phyloP scores from a whole-genome alignment of 2,113 vertebrate species.

The Trochalopteron elliotii region DNA sequence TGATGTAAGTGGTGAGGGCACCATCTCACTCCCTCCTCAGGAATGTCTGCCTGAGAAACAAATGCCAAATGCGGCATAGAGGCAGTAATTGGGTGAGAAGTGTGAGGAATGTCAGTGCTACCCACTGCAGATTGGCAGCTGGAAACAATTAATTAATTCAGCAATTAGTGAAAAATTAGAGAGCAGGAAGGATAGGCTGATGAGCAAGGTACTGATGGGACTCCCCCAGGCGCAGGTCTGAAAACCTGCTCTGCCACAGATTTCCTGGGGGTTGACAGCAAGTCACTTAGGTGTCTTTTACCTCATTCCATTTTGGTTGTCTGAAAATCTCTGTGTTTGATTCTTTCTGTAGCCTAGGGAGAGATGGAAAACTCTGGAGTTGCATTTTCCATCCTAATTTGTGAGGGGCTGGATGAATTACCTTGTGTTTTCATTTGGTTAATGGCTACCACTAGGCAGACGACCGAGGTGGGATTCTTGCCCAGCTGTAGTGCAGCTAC shows the following conservation, averaged over 20 bases:
- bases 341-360: not conserved
- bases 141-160: not conserved
- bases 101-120: not conserved
- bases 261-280: not conserved
- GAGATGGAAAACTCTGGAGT: not conserved
- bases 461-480: not conserved
- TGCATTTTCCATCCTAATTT: not conserved
- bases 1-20: not conserved
- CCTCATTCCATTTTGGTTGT: not conserved
- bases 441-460: not conserved
- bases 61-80: not conserved
- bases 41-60: not conserved
- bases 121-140: not conserved
- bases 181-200: not conserved
- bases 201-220: not conserved
- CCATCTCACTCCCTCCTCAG: not conserved
- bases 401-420: not conserved
- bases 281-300: not conserved
- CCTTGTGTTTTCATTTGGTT: not conserved
- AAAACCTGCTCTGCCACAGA: not conserved
- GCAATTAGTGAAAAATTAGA: slow-evolving; percentile 9
- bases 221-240: not conserved
- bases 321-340: not conserved
- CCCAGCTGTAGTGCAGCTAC: not conserved
- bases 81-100: not conserved